Conservation (phyloP, 2,113 vertebrate genomes). For the Todiramphus chloris region DNA sequence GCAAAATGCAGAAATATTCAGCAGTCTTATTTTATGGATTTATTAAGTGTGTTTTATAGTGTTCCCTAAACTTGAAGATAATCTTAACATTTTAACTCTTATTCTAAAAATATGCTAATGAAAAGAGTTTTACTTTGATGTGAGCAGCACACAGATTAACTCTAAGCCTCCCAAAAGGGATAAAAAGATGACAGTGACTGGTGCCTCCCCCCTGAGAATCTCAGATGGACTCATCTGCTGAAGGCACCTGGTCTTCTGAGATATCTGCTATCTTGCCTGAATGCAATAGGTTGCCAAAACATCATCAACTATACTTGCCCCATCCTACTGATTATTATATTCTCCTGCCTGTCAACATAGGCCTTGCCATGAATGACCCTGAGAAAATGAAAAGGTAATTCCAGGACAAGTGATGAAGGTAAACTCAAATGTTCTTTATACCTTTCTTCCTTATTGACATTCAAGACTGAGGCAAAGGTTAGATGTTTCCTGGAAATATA, state of each 20-base stretch:
- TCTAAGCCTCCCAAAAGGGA: neutral
- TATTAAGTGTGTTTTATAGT: constrained; percentile 43
- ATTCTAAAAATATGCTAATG: neutral
- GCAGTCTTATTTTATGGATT: constrained; percentile 6
- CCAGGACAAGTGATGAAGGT: neutral
- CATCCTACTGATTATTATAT: neutral
- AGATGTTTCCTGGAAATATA: neutral
- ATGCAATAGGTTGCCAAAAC: neutral
- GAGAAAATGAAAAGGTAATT: neutral
- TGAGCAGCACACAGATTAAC: neutral
- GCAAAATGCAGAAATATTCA: constrained; percentile 36
- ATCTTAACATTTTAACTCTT: constrained; percentile 19
- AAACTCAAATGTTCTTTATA: neutral
- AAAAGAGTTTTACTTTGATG: constrained; percentile 17
- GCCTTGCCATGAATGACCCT: neutral
- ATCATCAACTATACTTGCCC: neutral
- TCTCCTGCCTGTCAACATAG: neutral
- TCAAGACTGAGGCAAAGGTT: neutral
- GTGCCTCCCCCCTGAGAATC: neutral
- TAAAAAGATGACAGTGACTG: neutral
- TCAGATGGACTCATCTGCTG: neutral
- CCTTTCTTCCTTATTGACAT: neutral
- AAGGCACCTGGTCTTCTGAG: neutral
- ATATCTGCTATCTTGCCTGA: neutral
- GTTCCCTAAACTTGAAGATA: constrained; percentile 20